These are phyloP conservation scores for Silurus asotus DNA, from an alignment of 2,113 vertebrate genomes.

Conservation along the genomic window DNA sequence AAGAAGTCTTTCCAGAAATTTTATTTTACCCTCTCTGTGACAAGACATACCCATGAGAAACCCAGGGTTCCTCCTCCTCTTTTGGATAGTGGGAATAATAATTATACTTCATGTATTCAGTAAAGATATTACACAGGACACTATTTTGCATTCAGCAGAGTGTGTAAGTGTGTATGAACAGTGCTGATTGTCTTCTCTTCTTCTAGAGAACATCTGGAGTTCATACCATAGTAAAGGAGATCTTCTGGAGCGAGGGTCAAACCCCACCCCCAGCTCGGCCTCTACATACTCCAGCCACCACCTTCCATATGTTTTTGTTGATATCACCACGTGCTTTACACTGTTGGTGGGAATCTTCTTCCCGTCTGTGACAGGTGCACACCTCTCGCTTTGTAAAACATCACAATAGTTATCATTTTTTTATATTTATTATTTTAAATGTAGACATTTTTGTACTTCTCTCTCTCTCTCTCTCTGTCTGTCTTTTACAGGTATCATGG, in stretches of 20 bases:
- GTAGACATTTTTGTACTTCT: neutral
- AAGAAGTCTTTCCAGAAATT: neutral
- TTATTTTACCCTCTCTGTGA: neutral
- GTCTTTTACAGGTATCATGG: constrained; percentile 83
- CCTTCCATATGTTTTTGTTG: constrained; percentile 80
- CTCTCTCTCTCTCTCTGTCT: neutral
- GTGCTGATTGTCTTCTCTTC: neutral
- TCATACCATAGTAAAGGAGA: constrained; percentile 81
- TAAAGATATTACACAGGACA: neutral
- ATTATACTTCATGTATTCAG: neutral
- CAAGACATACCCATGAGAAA: neutral
- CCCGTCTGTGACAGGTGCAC: constrained; percentile 86
- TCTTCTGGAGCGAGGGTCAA: constrained; percentile 77
- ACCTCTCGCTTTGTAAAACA: neutral
- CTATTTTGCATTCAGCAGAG: neutral
- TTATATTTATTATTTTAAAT: neutral
- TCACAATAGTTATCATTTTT: too few species aligned
- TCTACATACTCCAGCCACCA: constrained; percentile 63
- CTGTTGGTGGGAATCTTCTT: constrained; percentile 93
- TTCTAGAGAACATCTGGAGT: constrained; percentile 86
- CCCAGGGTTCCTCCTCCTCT: neutral
- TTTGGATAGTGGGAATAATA: neutral
- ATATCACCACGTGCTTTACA: constrained; percentile 89
- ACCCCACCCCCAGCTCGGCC: constrained; percentile 62
- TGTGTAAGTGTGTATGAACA: neutral